Conservation (phyloP, 1,140 invertebrate species). For the Oreohelix idahoensis region DNA sequence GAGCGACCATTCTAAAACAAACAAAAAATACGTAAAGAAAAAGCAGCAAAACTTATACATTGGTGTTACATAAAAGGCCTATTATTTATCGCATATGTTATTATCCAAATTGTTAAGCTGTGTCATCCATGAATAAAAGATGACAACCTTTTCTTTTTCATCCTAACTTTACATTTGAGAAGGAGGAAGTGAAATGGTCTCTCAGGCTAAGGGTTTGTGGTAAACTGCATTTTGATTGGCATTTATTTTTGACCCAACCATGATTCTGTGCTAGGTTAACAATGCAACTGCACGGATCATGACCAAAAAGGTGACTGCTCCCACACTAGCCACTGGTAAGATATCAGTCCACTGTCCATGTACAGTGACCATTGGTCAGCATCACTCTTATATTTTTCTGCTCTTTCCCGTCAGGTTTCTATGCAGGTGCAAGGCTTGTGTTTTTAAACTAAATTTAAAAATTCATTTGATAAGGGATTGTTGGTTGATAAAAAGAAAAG, state of each 20-base stretch:
- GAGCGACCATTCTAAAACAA: background rate
- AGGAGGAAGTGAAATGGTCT: background rate
- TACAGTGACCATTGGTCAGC: background rate
- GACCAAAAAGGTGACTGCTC: constrained; percentile 90
- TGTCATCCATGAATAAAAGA: too few relatives aligned
- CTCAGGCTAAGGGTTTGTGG: background rate
- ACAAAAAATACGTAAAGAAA: too few relatives aligned
- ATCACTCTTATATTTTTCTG: background rate
- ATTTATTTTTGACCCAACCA: constrained; percentile 40
- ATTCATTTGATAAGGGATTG: too few relatives aligned
- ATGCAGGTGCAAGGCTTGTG: background rate
- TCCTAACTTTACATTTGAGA: too few relatives aligned
- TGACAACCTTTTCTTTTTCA: too few relatives aligned
- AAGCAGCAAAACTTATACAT: too few relatives aligned
- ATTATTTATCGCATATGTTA: too few relatives aligned
- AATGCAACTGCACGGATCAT: constrained; percentile 97
- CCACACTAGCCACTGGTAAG: constrained; percentile 94
- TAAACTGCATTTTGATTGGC: constrained; percentile 39
- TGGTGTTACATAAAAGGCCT: too few relatives aligned
- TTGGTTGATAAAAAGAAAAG: too few relatives aligned
- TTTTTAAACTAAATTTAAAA: too few relatives aligned
- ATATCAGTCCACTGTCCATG: constrained; percentile 20
- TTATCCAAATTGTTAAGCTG: too few relatives aligned
- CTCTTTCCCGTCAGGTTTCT: background rate
- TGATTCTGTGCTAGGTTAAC: constrained; percentile 83